Base-by-base conservation (phyloP, 2,888 invertebrate genomes). In the Drosophila merina region DNA sequence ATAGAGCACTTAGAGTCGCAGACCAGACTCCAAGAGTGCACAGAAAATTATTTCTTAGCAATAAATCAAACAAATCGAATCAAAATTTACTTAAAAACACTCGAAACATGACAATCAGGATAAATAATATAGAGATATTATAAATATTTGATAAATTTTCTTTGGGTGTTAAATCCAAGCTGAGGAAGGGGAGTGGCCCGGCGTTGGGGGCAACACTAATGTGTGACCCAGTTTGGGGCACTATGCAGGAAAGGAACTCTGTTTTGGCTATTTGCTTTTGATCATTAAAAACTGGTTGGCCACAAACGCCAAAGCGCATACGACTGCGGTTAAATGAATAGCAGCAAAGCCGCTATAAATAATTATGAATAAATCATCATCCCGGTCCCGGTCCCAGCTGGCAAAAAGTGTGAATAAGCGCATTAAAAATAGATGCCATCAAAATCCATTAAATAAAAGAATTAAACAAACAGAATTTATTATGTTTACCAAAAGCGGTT, bases 241-340 rank as follows among this genome's bases (percentile, higher is more conserved):
- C 68, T 54, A 62, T 76, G 83, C 88, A 86, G 88, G 72, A 83
- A 88, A 88, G 84, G 84, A 85, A 83, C 84, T 79, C 38, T 79
- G 74, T 77, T 75, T 81, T 64, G 64, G 64, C 64, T 38, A 64
- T 64, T 84, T 68, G 58, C 66, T 73, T 73, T 72, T 70, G 78
- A 83, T 86, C 88, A 85, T 89, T 89, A 89, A 88, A 90, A 89
- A 90, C 89, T 88, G 89, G 89, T 89, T 89, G 38, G 59, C 62
- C 71, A 26, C 76, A 67, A 8, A 28, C 55, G 51, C 50, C 48
- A 54, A 51, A 63, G 55, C 57, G 48, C 44, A 44, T 30, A 64
- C 67, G 42, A 36, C 60, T 66, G 57, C 31, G 66, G 58, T 48
- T 44, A 62, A 45, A 60, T 64, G 60, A 47, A 57, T 47, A 69